These are phyloP conservation scores for Dryobates pubescens DNA, from an alignment of 2,797 vertebrate species.

Conservation along the genomic window DNA sequence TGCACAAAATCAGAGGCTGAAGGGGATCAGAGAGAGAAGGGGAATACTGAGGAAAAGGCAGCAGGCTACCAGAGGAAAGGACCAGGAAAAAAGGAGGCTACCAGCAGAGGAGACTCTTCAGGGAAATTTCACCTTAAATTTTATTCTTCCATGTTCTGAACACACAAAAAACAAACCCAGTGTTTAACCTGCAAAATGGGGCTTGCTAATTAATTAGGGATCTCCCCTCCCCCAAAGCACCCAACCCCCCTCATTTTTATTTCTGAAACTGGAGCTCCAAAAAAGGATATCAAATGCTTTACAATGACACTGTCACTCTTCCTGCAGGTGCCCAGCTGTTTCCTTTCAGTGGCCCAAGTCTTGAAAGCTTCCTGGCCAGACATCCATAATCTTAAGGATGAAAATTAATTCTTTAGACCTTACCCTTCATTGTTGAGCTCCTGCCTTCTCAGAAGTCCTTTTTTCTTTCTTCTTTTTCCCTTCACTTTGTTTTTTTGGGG, in stretches of 20 bases:
- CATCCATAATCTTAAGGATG: not conserved
- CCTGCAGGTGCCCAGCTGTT: not conserved
- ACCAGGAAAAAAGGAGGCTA: not conserved
- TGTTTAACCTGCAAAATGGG: not conserved
- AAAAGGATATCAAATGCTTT: not conserved
- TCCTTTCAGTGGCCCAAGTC: not conserved
- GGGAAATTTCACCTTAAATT: not conserved
- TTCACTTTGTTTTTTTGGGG: too few species aligned
- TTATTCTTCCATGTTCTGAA: not conserved
- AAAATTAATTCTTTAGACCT: not conserved
- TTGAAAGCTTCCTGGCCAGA: not conserved
- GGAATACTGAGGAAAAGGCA: not conserved
- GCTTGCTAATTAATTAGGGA: not conserved
- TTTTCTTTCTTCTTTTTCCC: not conserved
- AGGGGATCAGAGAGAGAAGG: not conserved
- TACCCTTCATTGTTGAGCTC: not conserved
- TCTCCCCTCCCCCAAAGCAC: too few species aligned
- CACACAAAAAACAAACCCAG: not conserved
- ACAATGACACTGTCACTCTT: not conserved
- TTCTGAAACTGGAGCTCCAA: not conserved
- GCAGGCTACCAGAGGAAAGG: not conserved
- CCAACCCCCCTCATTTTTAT: not conserved
- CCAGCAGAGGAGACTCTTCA: not conserved
- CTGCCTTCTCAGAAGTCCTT: not conserved
- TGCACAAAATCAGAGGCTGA: not conserved